Evolutionary conservation across 2,797 vertebrate species (phyloP).

Genomic region (Halcyon chelicuti): DNA sequence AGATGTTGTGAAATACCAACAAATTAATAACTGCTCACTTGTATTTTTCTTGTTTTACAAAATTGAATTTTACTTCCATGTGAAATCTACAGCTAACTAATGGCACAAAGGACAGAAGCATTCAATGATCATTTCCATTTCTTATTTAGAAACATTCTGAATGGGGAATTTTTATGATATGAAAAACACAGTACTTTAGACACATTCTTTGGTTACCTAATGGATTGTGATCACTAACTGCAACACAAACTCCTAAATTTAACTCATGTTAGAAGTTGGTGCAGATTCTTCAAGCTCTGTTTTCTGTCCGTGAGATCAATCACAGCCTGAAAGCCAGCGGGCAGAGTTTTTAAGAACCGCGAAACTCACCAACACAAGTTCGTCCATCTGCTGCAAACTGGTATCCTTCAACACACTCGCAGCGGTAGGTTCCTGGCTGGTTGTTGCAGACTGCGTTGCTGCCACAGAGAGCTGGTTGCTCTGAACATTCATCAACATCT

Average conservation of each 20-base stretch:
- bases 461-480: constrained; percentile 84
- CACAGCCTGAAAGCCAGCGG: neutral
- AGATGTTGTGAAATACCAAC: neutral
- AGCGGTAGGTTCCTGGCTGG: constrained; percentile 93
- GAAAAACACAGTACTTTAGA: neutral
- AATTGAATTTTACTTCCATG: neutral
- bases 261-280: neutral
- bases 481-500: constrained; percentile 94
- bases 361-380: constrained; percentile 87
- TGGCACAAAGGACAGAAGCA: neutral
- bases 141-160: neutral
- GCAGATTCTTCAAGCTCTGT: neutral
- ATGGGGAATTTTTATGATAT: neutral
- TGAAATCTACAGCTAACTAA: neutral
- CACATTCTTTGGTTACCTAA: neutral
- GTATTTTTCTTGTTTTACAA: neutral
- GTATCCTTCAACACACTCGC: constrained; percentile 90
- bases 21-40: neutral
- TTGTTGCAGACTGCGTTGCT: constrained; percentile 88
- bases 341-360: neutral
- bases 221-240: neutral
- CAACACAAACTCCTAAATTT: neutral
- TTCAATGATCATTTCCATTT: neutral
- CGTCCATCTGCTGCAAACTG: constrained; percentile 84
- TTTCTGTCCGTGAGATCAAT: neutral